A percentile compares a stretch with the other conserved stretches of the same genome.
Conservation (phyloP, 1,140 invertebrate genomes). For the Drosophila equinoxialis region DNA sequence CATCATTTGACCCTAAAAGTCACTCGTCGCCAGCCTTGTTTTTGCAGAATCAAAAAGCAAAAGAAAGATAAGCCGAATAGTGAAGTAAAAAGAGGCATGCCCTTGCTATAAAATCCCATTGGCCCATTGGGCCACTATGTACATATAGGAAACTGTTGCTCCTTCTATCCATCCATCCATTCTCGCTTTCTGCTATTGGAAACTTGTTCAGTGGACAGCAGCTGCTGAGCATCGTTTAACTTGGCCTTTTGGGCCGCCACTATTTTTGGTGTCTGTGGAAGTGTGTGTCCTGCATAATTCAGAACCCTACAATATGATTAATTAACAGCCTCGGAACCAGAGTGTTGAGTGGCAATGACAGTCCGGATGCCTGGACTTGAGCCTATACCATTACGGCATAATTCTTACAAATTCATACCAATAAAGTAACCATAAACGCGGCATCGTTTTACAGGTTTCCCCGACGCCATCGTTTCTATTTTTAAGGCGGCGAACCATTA, state of each 20-base stretch:
- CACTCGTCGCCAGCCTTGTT: conserved; percentile 2
- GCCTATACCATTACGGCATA: conserved; percentile 44
- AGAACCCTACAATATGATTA: conserved; percentile 51
- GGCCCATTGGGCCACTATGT: conserved; percentile 1
- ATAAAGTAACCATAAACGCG: conserved; percentile 33
- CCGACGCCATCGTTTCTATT: conserved; percentile 21
- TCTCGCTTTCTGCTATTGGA: conserved; percentile 17
- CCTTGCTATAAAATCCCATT: neutral
- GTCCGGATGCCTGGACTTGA: neutral
- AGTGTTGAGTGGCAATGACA: conserved; percentile 38
- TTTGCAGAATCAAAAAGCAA: neutral
- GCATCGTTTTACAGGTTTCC: conserved; percentile 30
- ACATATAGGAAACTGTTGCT: conserved; percentile 41
- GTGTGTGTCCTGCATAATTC: conserved; percentile 43
- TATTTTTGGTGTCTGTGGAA: too few species aligned
- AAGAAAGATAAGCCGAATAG: conserved; percentile 2
- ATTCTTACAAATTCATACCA: conserved; percentile 36
- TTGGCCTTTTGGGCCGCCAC: conserved; percentile 28
- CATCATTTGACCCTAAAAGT: conserved; percentile 31
- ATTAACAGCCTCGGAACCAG: conserved; percentile 42
- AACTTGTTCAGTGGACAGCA: conserved; percentile 44
- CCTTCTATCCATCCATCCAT: conserved; percentile 23
- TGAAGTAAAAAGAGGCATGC: neutral
- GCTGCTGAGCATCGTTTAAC: conserved; percentile 52
- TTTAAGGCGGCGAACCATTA: conserved; percentile 34